Conservation (phyloP, 2,113 vertebrate genomes). For the Seriola dumerili region DNA sequence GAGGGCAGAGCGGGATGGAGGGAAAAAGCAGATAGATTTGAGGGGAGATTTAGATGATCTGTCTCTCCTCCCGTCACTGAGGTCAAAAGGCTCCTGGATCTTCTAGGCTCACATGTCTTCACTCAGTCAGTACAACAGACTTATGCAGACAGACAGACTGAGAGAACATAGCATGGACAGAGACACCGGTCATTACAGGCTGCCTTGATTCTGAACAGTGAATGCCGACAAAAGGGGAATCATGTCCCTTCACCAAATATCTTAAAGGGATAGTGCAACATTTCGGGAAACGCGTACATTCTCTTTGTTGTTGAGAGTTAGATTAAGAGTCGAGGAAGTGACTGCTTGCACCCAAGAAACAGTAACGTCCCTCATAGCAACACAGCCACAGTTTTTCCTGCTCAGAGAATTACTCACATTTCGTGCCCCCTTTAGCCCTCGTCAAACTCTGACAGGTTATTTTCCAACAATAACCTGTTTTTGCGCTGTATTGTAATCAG, state of each 20-base stretch:
- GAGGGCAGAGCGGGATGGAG: neutral
- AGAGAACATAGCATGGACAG: neutral
- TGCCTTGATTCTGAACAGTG: neutral
- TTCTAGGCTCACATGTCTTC: slow-evolving; percentile 18
- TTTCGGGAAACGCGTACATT: neutral
- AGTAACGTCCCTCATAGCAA: too few relatives aligned
- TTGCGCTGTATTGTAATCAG: too few relatives aligned
- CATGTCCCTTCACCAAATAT: neutral
- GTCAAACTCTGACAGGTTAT: too few relatives aligned
- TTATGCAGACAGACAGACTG: slow-evolving; percentile 9
- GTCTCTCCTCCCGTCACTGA: slow-evolving; percentile 22
- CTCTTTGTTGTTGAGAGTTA: neutral
- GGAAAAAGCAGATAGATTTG: slow-evolving; percentile 19
- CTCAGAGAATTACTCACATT: too few relatives aligned
- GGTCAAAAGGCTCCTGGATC: slow-evolving; percentile 56
- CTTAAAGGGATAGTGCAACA: neutral
- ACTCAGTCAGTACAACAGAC: slow-evolving; percentile 22
- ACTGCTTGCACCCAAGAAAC: neutral
- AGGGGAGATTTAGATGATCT: slow-evolving; percentile 49
- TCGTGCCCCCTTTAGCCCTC: too few relatives aligned
- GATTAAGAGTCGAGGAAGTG: neutral
- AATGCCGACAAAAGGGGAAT: neutral
- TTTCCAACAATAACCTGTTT: too few relatives aligned
- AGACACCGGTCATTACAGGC: neutral
- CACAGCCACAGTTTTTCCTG: too few relatives aligned